A percentile compares a stretch with the other conserved stretches of the same genome.
Evolutionary conservation across 2,113 vertebrate species (phyloP).

Genomic region (Numenius arquata): DNA sequence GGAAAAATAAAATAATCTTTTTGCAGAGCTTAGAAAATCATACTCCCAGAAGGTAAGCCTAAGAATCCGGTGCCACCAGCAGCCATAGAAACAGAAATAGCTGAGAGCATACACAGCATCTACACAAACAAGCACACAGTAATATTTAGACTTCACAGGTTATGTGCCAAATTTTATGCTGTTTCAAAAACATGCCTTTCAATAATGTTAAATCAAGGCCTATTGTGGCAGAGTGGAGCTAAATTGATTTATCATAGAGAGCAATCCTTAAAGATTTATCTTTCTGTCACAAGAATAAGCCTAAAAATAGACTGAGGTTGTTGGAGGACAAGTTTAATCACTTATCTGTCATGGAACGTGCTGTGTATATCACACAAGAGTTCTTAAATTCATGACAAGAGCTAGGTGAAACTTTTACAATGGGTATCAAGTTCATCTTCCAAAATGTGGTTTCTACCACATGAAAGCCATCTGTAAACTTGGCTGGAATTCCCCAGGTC

Average conservation of each 20-base stretch:
- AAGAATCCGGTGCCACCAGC: background rate
- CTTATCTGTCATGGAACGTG: background rate
- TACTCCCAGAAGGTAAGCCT: constrained; percentile 44
- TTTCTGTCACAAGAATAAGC: background rate
- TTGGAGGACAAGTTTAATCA: background rate
- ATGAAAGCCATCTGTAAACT: background rate
- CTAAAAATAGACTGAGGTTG: background rate
- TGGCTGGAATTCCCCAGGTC: background rate
- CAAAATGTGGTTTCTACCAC: background rate
- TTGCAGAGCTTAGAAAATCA: background rate
- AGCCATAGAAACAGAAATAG: background rate
- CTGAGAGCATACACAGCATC: background rate
- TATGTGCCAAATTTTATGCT: background rate
- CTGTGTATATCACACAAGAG: background rate
- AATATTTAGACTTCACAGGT: background rate
- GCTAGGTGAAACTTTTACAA: background rate
- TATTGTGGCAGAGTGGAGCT: background rate
- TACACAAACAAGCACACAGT: constrained; percentile 28
- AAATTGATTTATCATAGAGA: background rate
- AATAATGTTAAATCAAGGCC: constrained; percentile 46
- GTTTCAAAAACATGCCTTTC: constrained; percentile 27
- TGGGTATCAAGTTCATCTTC: background rate
- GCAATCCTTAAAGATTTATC: background rate
- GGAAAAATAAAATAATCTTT: constrained; percentile 39
- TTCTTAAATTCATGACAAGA: background rate